Base-by-base conservation (phyloP, 2,113 vertebrate genomes). In the Crocuta crocuta region DNA sequence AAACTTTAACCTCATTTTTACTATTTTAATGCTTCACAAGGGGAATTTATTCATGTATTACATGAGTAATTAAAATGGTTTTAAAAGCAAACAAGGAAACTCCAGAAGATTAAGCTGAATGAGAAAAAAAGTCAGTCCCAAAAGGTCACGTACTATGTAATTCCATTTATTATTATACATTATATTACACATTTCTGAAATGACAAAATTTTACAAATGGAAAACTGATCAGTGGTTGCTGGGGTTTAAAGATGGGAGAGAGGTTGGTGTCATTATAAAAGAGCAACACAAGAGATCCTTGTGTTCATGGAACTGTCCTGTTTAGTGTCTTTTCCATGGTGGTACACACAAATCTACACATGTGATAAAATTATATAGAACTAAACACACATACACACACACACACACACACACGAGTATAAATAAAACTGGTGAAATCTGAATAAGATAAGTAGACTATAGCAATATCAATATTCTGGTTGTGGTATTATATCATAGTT, bases 121-220 rank as follows among this genome's bases (percentile, higher is more conserved):
- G 33, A n/a, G n/a, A 93, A 48, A 86, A 87, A 81, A 82, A 74
- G 53, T 19, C 39, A 87, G 61, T 63, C 33, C n/a, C 23, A 80
- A 94, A 85, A 76, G 28, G 50, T 82, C 66, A 96, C 15, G 80
- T 43, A 65, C n/a, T 89, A 23, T 89, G 74, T 21, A 91, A 95
- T 76, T 94, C n/a, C 43, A 82, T 23, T 76, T 76, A 58, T 43
- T 43, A 84, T 70, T 84, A 78, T 10, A 48, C 26, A 65, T n/a
- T 48, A 26, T 82, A 79, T 65, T 65, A 65, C 11, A 65, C 39
- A 93, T 58, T 94, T 83, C 74, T 78, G 23, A 96, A 95, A 94
- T 95, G 50, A 93, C 50, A 94, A 70, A 84, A 78, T 94, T 85
- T 96, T 94, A 96, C 80, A 95, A 58, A 89, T 48, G 48, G 73